Evolutionary conservation across 2,113 vertebrate genomes (phyloP).

Genomic region (Callithrix jacchus): DNA sequence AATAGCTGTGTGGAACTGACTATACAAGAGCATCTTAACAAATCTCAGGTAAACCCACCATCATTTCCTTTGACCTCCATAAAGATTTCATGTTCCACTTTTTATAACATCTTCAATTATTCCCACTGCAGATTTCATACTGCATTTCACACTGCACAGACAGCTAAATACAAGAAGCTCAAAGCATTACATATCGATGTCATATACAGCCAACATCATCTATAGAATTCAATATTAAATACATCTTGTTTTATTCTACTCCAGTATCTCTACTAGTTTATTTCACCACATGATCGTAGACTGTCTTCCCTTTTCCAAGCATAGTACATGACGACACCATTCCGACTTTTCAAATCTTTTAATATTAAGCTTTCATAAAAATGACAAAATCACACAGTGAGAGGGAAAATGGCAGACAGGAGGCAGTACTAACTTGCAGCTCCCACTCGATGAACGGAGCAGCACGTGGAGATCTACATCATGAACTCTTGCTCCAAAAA

Average conservation of each 20-base stretch:
- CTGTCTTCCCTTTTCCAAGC: not conserved
- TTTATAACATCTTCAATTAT: not conserved
- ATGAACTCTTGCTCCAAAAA: too few relatives aligned
- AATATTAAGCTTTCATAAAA: not conserved
- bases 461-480: too few relatives aligned
- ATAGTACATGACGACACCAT: not conserved
- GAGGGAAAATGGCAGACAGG: too few relatives aligned
- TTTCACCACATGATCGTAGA: not conserved
- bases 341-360: slow-evolving; percentile 1
- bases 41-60: not conserved
- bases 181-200: not conserved
- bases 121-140: not conserved
- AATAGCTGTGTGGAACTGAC: not conserved
- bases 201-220: not conserved
- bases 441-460: too few relatives aligned
- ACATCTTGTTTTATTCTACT: not conserved
- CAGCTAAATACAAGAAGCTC: too few relatives aligned
- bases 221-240: not conserved
- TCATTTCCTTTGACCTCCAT: not conserved
- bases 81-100: not conserved
- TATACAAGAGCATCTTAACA: not conserved
- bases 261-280: not conserved
- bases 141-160: not conserved
- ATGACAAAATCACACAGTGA: not conserved
- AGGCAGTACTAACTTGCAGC: too few relatives aligned